Conservation (phyloP, 2,113 vertebrate genomes). For the Saccopteryx leptura region DNA sequence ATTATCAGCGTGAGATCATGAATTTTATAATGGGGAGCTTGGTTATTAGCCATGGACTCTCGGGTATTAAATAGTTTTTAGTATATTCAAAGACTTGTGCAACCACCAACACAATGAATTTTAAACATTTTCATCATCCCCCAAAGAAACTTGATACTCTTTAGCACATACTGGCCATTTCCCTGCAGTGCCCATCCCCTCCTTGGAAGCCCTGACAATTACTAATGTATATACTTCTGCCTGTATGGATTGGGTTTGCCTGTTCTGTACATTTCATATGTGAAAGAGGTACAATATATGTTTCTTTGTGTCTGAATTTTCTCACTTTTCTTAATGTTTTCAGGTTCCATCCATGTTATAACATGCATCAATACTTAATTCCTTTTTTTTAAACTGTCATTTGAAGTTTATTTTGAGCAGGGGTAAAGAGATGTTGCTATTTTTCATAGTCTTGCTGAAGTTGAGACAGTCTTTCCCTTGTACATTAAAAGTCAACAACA, state of each 20-base stretch:
- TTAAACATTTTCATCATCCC: background rate
- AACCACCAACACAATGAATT: background rate
- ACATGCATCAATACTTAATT: background rate
- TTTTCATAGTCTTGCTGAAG: background rate
- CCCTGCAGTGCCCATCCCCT: fast-evolving
- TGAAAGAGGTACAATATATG: background rate
- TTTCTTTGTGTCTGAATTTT: background rate
- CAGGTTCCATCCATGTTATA: background rate
- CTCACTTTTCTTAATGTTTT: background rate
- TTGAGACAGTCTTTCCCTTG: background rate
- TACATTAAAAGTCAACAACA: background rate
- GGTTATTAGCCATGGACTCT: background rate
- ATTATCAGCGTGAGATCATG: background rate
- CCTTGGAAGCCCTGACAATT: background rate
- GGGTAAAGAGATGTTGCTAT: background rate
- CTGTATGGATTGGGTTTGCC: background rate
- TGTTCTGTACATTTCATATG: background rate
- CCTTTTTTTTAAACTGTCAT: background rate
- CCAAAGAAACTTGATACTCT: background rate
- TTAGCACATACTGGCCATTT: background rate
- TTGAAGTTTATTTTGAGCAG: constrained; percentile 39
- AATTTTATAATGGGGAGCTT: background rate
- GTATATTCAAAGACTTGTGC: background rate
- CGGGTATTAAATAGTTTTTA: background rate
- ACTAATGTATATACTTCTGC: background rate